Percentiles rank a stretch among this genome's conserved stretches.
Conservation (phyloP, 2,888 invertebrate genomes). For the Teinopalpus imperialis region DNA sequence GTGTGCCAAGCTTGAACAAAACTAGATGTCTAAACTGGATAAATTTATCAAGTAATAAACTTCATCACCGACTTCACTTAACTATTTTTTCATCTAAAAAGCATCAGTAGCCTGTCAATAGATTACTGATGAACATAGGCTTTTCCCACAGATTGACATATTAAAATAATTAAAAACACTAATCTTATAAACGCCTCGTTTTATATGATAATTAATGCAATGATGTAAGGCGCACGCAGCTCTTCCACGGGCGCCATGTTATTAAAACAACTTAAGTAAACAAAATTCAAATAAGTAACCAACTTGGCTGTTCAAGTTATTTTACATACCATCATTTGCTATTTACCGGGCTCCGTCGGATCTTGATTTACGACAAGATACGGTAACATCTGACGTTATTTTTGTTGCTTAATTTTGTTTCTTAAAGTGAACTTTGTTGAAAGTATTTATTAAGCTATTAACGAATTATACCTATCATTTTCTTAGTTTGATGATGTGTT, state of each 20-base stretch:
- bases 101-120: too few species aligned
- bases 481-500: too few species aligned
- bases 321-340: conserved; percentile 43
- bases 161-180: conserved; percentile 39
- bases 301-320: conserved; percentile 40
- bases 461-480: too few species aligned
- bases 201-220: conserved; percentile 38
- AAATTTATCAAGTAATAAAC: too few species aligned
- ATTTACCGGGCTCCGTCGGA: conserved; percentile 33
- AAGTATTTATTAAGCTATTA: too few species aligned
- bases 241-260: conserved; percentile 40
- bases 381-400: conserved; percentile 11
- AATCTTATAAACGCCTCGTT: neutral
- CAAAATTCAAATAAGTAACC: conserved; percentile 60
- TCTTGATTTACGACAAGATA: conserved; percentile 29
- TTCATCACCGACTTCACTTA: too few species aligned
- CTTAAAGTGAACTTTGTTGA: too few species aligned
- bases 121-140: too few species aligned
- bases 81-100: too few species aligned
- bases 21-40: too few species aligned
- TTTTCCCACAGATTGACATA: too few species aligned
- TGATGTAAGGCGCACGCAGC: conserved; percentile 48
- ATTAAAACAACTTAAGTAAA: conserved; percentile 53
- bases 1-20: too few species aligned
- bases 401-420: neutral